Evolutionary conservation across 1,140 invertebrate genomes (phyloP).

Genomic region (Bemisia tabaci): DNA sequence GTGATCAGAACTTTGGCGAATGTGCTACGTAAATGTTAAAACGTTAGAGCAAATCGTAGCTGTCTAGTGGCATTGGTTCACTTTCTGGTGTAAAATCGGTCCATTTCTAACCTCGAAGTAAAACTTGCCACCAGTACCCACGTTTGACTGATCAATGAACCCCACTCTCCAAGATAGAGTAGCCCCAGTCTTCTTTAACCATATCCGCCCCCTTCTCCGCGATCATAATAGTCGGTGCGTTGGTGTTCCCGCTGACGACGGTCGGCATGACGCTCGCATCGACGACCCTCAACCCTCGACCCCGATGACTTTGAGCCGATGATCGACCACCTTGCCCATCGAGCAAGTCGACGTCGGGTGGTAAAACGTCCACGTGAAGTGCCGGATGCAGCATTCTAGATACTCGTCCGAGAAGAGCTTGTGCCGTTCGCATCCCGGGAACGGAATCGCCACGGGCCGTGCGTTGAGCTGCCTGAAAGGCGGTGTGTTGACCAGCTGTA

Average conservation of each 20-base stretch:
- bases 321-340: constrained; percentile 5
- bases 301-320: neutral
- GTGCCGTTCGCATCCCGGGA: constrained; percentile 6
- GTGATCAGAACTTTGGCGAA: too few species aligned
- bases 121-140: too few species aligned
- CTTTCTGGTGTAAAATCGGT: too few species aligned
- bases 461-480: constrained; percentile 28
- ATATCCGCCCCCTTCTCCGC: constrained; percentile 64
- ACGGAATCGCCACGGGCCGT: constrained; percentile 21
- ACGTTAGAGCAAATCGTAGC: too few species aligned
- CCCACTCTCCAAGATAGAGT: too few species aligned
- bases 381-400: constrained; percentile 3
- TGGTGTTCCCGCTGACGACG: too few species aligned
- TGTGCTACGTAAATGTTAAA: too few species aligned
- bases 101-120: too few species aligned
- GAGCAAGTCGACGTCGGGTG: constrained; percentile 1
- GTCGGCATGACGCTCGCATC: too few species aligned
- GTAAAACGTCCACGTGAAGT: constrained; percentile 4
- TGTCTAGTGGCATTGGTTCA: too few species aligned
- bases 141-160: too few species aligned
- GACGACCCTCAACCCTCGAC: constrained; percentile 12
- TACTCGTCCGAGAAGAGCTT: constrained; percentile 4
- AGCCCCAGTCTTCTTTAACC: constrained; percentile 41
- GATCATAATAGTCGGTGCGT: constrained; percentile 55
- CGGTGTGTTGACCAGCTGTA: too few species aligned